phyloP scores from a whole-genome alignment of 2,888 invertebrate species.

The Chrysomela aeneicollis region DNA sequence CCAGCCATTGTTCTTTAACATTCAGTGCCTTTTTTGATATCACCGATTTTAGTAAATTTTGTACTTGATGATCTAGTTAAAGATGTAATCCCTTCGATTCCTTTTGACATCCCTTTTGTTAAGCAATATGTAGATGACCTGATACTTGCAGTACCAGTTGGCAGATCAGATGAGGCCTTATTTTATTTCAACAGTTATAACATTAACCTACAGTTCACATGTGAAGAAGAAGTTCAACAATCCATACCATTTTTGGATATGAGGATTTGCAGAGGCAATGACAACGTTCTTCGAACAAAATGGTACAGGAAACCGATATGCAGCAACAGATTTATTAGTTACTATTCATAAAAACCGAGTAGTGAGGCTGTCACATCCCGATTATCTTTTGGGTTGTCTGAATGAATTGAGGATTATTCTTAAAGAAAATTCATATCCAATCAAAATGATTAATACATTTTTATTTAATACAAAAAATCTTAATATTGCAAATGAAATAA shows the following conservation, averaged over 20 bases:
- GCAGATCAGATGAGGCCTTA: not conserved
- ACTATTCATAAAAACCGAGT: not conserved
- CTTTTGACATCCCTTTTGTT: not conserved
- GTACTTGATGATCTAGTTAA: not conserved
- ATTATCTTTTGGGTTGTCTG: not conserved
- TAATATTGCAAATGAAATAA: not conserved
- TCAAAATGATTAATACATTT: not conserved
- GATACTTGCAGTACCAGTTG: not conserved
- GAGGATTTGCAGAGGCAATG: not conserved
- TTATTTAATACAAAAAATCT: not conserved
- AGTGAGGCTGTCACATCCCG: not conserved
- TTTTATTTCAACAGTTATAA: not conserved
- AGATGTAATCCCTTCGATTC: not conserved
- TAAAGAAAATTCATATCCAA: not conserved
- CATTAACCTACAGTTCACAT: not conserved
- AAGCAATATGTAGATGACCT: not conserved
- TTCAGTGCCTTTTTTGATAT: not conserved
- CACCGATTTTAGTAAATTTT: constrained; percentile 1
- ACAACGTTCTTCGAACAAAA: not conserved
- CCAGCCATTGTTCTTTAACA: not conserved
- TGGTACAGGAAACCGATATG: not conserved
- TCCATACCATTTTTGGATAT: not conserved
- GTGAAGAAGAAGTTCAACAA: no score
- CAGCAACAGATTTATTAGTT: not conserved
- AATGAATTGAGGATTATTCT: not conserved